Percentiles rank a stretch among this genome's conserved stretches.
phyloP scores from a whole-genome alignment of 2,888 invertebrate species.

The Melinaea menophilus region DNA sequence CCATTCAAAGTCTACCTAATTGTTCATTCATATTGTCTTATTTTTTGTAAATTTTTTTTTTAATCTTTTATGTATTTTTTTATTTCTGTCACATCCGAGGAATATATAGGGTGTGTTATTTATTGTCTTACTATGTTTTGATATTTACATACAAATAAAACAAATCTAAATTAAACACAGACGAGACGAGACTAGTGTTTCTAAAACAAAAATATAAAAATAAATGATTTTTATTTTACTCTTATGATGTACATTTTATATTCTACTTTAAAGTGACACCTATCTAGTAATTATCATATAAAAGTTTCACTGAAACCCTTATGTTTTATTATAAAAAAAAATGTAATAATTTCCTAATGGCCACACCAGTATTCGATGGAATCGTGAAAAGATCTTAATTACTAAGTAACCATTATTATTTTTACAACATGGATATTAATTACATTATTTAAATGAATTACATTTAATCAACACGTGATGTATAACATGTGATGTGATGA shows the following conservation, averaged over 20 bases:
- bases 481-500: neutral
- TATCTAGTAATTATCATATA: conserved; percentile 15
- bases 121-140: conserved; percentile 14
- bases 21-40: conserved; percentile 13
- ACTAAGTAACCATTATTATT: conserved; percentile 17
- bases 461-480: too few relatives aligned
- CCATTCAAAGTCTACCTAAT: conserved; percentile 3
- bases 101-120: conserved; percentile 1
- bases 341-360: neutral
- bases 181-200: conserved; percentile 10
- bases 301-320: conserved; percentile 11
- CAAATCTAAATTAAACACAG: neutral
- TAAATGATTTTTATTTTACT: neutral
- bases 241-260: neutral
- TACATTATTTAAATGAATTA: too few relatives aligned
- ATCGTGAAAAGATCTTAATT: conserved; percentile 4
- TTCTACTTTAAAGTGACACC: conserved; percentile 13
- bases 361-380: neutral
- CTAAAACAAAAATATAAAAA: conserved; percentile 10
- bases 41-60: conserved; percentile 11
- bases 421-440: neutral
- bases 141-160: conserved; percentile 6
- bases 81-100: neutral
- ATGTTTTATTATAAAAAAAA: conserved; percentile 13
- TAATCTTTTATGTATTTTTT: neutral